Percentiles rank a stretch among this genome's conserved stretches.
These are phyloP conservation scores for Toxotes jaculatrix DNA, from an alignment of 2,113 vertebrate genomes.

Conservation along the genomic window DNA sequence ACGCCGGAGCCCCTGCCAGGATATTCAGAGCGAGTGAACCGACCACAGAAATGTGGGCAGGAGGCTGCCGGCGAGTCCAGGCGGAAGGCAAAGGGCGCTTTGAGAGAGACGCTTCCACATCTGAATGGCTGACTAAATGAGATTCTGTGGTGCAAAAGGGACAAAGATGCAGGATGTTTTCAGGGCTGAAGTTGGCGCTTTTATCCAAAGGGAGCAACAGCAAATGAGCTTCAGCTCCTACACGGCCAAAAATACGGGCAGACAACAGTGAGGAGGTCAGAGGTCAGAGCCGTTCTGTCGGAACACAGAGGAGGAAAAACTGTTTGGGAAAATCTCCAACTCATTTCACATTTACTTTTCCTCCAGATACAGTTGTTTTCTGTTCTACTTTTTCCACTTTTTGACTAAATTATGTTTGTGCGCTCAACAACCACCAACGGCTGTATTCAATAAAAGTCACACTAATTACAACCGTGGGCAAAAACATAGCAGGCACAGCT, in stretches of 20 bases:
- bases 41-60: slow-evolving; percentile 27
- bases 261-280: neutral
- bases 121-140: neutral
- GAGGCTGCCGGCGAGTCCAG: slow-evolving; percentile 12
- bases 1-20: slow-evolving; percentile 63
- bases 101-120: slow-evolving; percentile 10
- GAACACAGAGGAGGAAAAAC: neutral
- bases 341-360: neutral
- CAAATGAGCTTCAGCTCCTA: neutral
- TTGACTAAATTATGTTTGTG: neutral
- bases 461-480: slow-evolving; percentile 20
- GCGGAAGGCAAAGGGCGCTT: neutral
- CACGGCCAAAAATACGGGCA: neutral
- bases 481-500: neutral
- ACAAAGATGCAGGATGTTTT: neutral
- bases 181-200: neutral
- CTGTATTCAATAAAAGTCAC: neutral
- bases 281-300: neutral
- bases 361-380: neutral
- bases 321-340: too few relatives aligned
- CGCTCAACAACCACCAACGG: neutral
- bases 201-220: neutral
- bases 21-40: slow-evolving; percentile 48
- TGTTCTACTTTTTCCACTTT: neutral
- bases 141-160: neutral